Percentiles rank a stretch among this genome's conserved stretches.
Conservation (phyloP, 2,888 invertebrate genomes). For the Lasioglossum pauxillum region DNA sequence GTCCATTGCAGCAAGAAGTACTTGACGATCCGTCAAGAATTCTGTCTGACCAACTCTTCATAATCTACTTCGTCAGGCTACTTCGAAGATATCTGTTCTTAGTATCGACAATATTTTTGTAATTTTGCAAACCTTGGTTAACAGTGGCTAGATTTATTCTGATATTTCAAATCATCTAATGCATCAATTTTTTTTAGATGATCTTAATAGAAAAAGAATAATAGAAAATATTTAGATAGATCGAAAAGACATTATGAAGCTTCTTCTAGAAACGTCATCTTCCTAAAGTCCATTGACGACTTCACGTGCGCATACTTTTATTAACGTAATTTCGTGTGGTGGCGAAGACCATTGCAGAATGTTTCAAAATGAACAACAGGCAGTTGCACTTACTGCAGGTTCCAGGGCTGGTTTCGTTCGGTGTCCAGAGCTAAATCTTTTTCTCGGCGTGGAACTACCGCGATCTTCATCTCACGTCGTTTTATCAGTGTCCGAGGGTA, state of each 20-base stretch:
- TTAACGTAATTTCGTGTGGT: neutral
- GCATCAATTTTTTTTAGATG: too few species aligned
- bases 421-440: constrained; percentile 52
- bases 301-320: neutral
- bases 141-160: neutral
- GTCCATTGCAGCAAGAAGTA: constrained; percentile 63
- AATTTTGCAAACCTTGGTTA: neutral
- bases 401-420: constrained; percentile 15
- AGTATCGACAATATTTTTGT: neutral
- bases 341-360: neutral
- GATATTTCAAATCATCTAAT: too few species aligned
- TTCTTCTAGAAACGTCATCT: neutral
- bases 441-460: constrained; percentile 42
- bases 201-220: too few species aligned
- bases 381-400: constrained; percentile 15
- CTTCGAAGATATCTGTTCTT: neutral
- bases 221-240: too few species aligned
- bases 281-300: neutral
- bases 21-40: neutral
- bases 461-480: constrained; percentile 64
- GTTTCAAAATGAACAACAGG: constrained; percentile 5
- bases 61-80: neutral
- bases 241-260: too few species aligned
- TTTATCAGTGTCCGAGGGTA: constrained; percentile 75
- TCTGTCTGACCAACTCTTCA: neutral